A percentile compares a stretch with the other conserved stretches of the same genome.
Evolutionary conservation across 2,797 vertebrate genomes (phyloP).

Genomic region (Choloepus didactylus): DNA sequence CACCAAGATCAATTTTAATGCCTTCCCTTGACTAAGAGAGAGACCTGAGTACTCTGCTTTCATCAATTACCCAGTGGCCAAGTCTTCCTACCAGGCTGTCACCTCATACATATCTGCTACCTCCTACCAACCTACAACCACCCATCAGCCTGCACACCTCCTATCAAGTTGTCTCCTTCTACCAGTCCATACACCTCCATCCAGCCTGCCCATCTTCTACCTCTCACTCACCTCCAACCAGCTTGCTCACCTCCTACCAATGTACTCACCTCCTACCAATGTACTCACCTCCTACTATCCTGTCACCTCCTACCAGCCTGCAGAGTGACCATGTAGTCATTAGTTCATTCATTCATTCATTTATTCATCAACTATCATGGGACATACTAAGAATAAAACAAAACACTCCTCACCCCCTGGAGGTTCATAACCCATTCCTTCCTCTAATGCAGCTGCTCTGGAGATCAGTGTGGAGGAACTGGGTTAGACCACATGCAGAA

Average conservation of each 20-base stretch:
- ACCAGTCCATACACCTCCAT: too few relatives aligned
- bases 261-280: neutral
- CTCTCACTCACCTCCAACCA: neutral
- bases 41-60: neutral
- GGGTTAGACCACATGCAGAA: neutral
- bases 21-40: neutral
- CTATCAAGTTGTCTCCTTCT: neutral
- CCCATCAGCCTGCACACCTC: neutral
- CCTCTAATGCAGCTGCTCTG: neutral
- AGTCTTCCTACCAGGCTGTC: neutral
- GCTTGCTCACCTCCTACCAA: neutral
- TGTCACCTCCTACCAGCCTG: neutral
- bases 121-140: too few relatives aligned
- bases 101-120: neutral
- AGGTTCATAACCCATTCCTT: neutral
- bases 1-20: constrained; percentile 49
- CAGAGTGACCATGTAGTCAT: neutral
- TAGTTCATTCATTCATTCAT: neutral
- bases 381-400: neutral
- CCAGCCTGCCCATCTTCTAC: neutral
- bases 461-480: neutral
- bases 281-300: neutral
- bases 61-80: neutral
- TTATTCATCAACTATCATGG: neutral
- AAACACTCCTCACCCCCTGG: neutral